phyloP scores from a whole-genome alignment of 2,888 invertebrate species.

The Mycogona germanica region DNA sequence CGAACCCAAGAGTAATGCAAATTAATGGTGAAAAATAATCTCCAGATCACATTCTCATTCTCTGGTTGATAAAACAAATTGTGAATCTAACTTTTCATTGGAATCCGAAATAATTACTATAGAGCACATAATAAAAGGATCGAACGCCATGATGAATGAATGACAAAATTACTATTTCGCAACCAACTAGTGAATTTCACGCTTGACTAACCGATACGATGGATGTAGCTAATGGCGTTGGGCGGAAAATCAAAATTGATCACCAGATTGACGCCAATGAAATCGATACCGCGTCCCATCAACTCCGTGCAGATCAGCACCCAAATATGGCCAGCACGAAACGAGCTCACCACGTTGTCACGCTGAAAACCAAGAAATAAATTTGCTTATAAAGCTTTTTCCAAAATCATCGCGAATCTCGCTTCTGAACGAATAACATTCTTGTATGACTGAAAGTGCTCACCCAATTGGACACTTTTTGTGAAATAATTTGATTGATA shows the following conservation, averaged over 20 bases:
- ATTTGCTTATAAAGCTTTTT: constrained; percentile 1
- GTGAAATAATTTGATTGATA: background rate
- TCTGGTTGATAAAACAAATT: too few species aligned
- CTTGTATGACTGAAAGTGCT: background rate
- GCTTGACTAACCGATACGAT: constrained; percentile 62
- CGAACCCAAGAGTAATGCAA: too few species aligned
- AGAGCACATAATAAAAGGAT: background rate
- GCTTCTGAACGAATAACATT: background rate
- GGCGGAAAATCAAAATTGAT: constrained; percentile 96
- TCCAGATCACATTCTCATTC: too few species aligned
- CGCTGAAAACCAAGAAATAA: constrained; percentile 45
- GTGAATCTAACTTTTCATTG: background rate
- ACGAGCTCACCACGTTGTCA: constrained; percentile 79
- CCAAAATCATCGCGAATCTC: too few species aligned
- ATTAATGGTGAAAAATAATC: too few species aligned
- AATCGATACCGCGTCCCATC: constrained; percentile 93
- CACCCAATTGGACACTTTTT: too few species aligned
- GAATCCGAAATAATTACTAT: background rate
- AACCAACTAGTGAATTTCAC: constrained; percentile 29
- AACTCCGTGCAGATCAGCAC: constrained; percentile 93
- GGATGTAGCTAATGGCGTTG: constrained; percentile 77
- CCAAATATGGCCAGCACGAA: constrained; percentile 88
- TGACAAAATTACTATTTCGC: too few species aligned
- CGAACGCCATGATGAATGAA: background rate
- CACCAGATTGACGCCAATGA: constrained; percentile 90